These are phyloP conservation scores for Tiliacea citrago DNA, from an alignment of 2,888 invertebrate species.

Conservation along the genomic window DNA sequence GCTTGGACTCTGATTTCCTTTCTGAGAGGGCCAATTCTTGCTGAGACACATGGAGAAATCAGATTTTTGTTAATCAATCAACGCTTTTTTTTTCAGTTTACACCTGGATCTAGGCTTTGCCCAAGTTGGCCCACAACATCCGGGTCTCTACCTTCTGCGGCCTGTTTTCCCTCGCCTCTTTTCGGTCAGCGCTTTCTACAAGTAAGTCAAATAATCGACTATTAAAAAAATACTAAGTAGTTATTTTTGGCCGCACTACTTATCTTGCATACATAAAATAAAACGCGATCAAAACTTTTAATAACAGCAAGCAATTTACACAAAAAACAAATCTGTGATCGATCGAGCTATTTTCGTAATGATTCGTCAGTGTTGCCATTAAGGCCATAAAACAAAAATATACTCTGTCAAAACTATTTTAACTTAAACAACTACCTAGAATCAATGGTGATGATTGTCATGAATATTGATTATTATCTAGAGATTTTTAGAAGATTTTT, in stretches of 20 bases:
- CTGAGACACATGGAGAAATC: background rate
- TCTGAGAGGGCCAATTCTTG: too few relatives aligned
- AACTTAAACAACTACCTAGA: background rate
- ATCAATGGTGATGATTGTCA: background rate
- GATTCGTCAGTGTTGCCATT: conserved; percentile 7
- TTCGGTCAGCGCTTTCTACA: background rate
- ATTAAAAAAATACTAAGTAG: conserved; percentile 3
- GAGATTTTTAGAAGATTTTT: too few relatives aligned
- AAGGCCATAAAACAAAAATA: background rate
- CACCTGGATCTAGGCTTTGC: background rate
- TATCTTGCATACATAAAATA: conserved; percentile 9
- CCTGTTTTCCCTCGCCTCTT: background rate
- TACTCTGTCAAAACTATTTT: background rate
- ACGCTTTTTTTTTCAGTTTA: background rate
- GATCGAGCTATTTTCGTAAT: conserved; percentile 9
- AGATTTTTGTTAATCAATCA: background rate
- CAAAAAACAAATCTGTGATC: conserved; percentile 33
- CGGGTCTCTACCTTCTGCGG: background rate
- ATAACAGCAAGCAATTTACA: conserved; percentile 31
- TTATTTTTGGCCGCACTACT: conserved; percentile 23
- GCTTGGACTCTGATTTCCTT: background rate
- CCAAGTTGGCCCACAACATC: background rate
- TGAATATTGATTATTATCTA: conserved; percentile 5
- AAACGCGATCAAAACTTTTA: conserved; percentile 36
- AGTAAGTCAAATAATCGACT: conserved; percentile 41